These are phyloP conservation scores for Oryzaephilus surinamensis DNA, from an alignment of 1,140 invertebrate genomes.

Conservation along the genomic window DNA sequence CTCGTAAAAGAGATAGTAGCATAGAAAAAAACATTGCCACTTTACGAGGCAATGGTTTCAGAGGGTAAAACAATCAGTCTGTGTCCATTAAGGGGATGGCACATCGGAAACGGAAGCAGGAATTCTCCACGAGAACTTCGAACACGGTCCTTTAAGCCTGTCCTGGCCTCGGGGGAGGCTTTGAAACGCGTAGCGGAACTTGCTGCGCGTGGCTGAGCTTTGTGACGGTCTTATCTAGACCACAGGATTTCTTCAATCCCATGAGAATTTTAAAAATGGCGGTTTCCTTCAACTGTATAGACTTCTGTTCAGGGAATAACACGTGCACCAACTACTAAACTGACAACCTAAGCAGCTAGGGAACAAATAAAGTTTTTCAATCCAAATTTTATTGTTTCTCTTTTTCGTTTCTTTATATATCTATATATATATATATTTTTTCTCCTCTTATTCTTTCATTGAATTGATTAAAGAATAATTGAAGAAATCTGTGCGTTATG, in stretches of 20 bases:
- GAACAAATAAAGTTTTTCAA: too few relatives aligned
- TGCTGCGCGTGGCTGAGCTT: constrained; percentile 11
- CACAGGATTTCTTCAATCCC: constrained; percentile 8
- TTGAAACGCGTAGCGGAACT: constrained; percentile 8
- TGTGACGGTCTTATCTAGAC: constrained; percentile 10
- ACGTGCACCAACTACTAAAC: too few relatives aligned
- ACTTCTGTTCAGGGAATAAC: constrained; percentile 8
- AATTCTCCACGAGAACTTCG: constrained; percentile 9
- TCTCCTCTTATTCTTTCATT: too few relatives aligned
- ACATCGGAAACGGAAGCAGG: constrained; percentile 7
- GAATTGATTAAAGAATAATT: too few relatives aligned
- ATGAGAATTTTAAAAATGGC: constrained; percentile 9
- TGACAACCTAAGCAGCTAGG: too few relatives aligned
- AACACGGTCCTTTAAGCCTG: constrained; percentile 14
- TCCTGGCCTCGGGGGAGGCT: constrained; percentile 7
- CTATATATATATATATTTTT: too few relatives aligned
- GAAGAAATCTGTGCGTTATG: too few relatives aligned
- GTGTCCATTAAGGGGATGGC: constrained; percentile 16
- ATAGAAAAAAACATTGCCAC: constrained; percentile 14
- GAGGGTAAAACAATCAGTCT: constrained; percentile 16
- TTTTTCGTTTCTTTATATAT: too few relatives aligned
- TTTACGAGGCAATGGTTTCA: constrained; percentile 12
- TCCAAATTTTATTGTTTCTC: too few relatives aligned
- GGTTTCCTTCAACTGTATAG: constrained; percentile 5
- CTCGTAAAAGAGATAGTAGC: constrained; percentile 8